Percentiles rank a stretch among this genome's conserved stretches.
Evolutionary conservation across 2,888 invertebrate genomes (phyloP).

Genomic region (Rhabditoides inermis): DNA sequence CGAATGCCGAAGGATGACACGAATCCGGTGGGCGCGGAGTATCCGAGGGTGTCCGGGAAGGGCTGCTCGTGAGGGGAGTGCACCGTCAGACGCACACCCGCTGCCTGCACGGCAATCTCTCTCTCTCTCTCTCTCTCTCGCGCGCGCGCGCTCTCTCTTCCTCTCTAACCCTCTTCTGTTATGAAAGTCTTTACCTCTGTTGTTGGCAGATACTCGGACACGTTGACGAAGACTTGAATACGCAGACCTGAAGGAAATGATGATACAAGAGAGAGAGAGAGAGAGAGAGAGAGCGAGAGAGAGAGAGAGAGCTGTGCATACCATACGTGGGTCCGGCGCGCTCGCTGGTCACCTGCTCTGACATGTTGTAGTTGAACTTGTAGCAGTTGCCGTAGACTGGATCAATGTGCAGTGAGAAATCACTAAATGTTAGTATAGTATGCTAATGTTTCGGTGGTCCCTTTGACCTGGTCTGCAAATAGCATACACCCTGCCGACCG

Average conservation of each 20-base stretch:
- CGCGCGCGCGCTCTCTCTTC: no score
- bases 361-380: slow-evolving; percentile 41
- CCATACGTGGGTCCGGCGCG: slow-evolving; percentile 50
- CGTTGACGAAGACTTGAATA: slow-evolving; percentile 49
- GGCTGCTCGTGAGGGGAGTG: slow-evolving; percentile 43
- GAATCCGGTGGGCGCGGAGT: slow-evolving; percentile 50
- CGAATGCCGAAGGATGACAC: slow-evolving; percentile 48
- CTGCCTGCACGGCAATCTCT: no score
- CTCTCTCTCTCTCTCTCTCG: no score
- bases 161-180: no score
- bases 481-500: no score
- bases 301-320: slow-evolving; percentile 4
- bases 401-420: slow-evolving; percentile 45
- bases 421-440: no score
- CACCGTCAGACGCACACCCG: slow-evolving; percentile 46
- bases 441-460: no score
- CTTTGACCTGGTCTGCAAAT: no score
- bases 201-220: slow-evolving; percentile 47
- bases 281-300: background rate
- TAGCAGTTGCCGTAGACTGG: slow-evolving; percentile 52
- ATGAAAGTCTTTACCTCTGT: no score
- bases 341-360: slow-evolving; percentile 38
- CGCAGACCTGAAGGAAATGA: slow-evolving; percentile 43
- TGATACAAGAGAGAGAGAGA: background rate
- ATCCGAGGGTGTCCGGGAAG: slow-evolving; percentile 49